Evolutionary conservation across 2,113 vertebrate species (phyloP), one percentile per base, ranked within the genome.

Genomic region (Hippocampus comes): DNA sequence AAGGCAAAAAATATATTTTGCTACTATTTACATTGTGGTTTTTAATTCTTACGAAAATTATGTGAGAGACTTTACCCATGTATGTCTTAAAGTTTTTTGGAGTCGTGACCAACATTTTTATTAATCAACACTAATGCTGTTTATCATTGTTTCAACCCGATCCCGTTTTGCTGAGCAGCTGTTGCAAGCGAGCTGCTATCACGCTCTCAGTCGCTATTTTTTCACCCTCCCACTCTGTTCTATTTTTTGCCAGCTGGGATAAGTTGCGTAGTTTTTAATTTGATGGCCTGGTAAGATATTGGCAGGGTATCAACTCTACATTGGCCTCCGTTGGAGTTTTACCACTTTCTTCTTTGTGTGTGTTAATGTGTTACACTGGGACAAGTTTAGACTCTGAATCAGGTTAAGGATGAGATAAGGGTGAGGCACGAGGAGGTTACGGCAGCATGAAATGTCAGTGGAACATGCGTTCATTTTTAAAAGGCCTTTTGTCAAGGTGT

Each of bases 311-410:
- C 80, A 81, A 82, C 78, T 84, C 74, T 81, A 73, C 73, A 57
- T 75, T 74, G 72, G 78, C 77, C 76, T 57, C 18, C 69, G 23
- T 75, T 60, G 77, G 73, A 27, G 25, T 80, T 78, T 83, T 71
- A 67, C 68, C 75, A 42, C 77, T 83, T 75, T 83, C 72, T 64
- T 59, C 81, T 34, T 34, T 73, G 60, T 71, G 77, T 68, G 70
- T 76, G 85, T 76, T 80, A 81, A 85, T 71, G 75, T 78, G 81
- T 72, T 53, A 78, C 67, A 55, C 64, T 17, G 69, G 71, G 75
- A 42, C 27, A 51, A 11, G 46, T 80, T 84, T 75, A 77, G 75
- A 65, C 67, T 60, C 34, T 67, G 51, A 66, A 66, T 59, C 10
- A 34, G 42, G 68, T 67, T 68, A 64, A 71, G 43, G 63, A 78